These are phyloP conservation scores for Drosophila prolongata DNA, from an alignment of 2,888 invertebrate genomes.

Conservation along the genomic window DNA sequence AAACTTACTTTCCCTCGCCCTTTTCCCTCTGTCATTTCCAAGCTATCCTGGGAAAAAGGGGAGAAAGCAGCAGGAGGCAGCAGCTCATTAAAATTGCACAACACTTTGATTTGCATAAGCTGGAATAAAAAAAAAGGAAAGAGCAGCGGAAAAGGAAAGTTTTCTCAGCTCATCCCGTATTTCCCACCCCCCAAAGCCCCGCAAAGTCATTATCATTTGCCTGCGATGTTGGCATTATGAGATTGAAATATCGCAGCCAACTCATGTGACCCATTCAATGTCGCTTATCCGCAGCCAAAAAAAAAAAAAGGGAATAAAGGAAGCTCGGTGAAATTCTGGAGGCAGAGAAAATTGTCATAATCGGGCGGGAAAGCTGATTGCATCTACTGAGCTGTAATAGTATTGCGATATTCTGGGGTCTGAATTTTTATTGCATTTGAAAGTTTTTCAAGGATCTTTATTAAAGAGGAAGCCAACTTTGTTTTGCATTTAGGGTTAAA, in stretches of 20 bases:
- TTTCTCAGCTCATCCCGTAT: constrained; percentile 7
- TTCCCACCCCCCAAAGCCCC: background rate
- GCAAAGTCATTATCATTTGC: constrained; percentile 46
- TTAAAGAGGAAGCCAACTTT: constrained; percentile 5
- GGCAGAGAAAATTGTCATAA: constrained; percentile 4
- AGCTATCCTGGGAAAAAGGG: constrained; percentile 2
- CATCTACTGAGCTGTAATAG: constrained; percentile 35
- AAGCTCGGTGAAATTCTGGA: background rate
- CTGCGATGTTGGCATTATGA: constrained; percentile 38
- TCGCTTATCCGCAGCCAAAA: constrained; percentile 30
- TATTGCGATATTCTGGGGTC: constrained; percentile 11
- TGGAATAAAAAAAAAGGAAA: constrained; percentile 10
- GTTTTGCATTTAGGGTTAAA: background rate
- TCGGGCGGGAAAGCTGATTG: constrained; percentile 21
- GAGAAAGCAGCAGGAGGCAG: constrained; percentile 7
- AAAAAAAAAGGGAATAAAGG: background rate
- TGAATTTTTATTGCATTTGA: constrained; percentile 15
- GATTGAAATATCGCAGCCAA: constrained; percentile 43
- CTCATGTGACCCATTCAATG: constrained; percentile 41
- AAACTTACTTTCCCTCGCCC: constrained; percentile 10
- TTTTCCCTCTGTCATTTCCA: constrained; percentile 24
- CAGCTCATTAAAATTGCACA: constrained; percentile 77
- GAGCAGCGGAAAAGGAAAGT: constrained; percentile 43
- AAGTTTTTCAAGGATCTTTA: background rate
- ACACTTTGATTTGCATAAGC: constrained; percentile 77